These are phyloP conservation scores for Phaedon cochleariae DNA, from an alignment of 2,888 invertebrate species.

Conservation along the genomic window DNA sequence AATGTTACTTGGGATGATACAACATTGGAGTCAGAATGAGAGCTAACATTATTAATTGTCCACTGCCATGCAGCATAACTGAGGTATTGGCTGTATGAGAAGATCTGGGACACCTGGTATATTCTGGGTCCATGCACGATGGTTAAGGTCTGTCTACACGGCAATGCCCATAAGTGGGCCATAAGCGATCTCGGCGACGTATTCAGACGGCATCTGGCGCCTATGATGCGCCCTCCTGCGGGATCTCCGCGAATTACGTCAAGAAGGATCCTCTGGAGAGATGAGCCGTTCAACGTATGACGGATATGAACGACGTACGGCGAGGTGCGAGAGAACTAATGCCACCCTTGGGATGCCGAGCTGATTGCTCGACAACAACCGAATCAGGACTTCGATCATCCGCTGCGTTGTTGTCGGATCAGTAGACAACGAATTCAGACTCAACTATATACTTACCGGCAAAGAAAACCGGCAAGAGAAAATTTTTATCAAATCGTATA, in stretches of 20 bases:
- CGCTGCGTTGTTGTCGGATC: background rate
- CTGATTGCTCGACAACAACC: conserved; percentile 58
- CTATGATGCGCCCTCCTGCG: conserved; percentile 59
- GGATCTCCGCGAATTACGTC: conserved; percentile 60
- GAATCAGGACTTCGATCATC: conserved; percentile 46
- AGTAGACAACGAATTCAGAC: too few species aligned
- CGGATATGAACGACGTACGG: conserved; percentile 54
- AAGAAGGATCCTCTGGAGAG: conserved; percentile 52
- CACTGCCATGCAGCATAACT: too few species aligned
- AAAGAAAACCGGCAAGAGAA: too few species aligned
- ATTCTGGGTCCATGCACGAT: too few species aligned
- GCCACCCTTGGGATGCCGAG: conserved; percentile 56
- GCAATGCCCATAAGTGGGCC: conserved; percentile 46
- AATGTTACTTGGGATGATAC: too few species aligned
- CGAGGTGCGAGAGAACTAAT: conserved; percentile 57
- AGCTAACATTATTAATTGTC: too few species aligned
- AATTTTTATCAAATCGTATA: too few species aligned
- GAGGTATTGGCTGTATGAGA: too few species aligned
- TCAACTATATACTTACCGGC: too few species aligned
- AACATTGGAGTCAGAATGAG: too few species aligned
- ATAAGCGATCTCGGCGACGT: conserved; percentile 56
- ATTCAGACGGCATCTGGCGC: conserved; percentile 60
- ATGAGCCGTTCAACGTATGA: conserved; percentile 48
- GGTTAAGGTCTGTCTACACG: too few species aligned
- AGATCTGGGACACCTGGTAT: too few species aligned